Conservation (phyloP, 2,888 invertebrate species). For the Koerneria pararmatus region DNA sequence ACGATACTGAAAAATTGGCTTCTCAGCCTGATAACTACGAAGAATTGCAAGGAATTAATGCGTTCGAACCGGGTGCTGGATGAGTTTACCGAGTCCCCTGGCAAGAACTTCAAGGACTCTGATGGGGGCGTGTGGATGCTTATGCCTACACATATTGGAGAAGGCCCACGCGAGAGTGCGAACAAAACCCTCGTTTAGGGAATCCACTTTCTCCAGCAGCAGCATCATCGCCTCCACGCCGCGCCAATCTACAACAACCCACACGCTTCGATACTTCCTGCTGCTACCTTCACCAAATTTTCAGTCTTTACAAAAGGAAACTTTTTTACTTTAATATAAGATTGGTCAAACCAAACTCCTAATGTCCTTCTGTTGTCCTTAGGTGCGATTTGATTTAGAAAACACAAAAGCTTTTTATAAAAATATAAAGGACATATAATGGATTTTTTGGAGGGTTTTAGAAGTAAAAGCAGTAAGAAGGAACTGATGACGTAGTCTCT, state of each 20-base stretch:
- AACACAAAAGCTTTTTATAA: too few species aligned
- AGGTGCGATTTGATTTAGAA: too few species aligned
- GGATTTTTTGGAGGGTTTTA: too few species aligned
- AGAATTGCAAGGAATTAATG: too few species aligned
- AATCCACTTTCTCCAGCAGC: slow-evolving; percentile 69
- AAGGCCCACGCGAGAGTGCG: slow-evolving; percentile 74
- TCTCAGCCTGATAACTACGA: too few species aligned
- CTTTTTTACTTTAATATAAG: too few species aligned
- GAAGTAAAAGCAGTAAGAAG: background rate
- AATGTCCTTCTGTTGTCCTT: too few species aligned
- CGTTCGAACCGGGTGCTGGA: slow-evolving; percentile 28
- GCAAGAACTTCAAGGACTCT: slow-evolving; percentile 34
- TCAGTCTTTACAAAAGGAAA: too few species aligned
- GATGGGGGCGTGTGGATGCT: slow-evolving; percentile 72
- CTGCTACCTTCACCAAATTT: too few species aligned
- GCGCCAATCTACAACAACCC: slow-evolving; percentile 67
- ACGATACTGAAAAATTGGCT: too few species aligned
- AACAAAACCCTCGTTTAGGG: slow-evolving; percentile 35
- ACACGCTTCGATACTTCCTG: slow-evolving; percentile 69
- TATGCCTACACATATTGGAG: slow-evolving; percentile 93
- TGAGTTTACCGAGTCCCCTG: slow-evolving; percentile 30
- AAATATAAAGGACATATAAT: background rate
- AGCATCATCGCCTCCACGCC: slow-evolving; percentile 78
- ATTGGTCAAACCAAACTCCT: too few species aligned
- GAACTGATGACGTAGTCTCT: slow-evolving; percentile 78